These are phyloP conservation scores for Idaea dimidiata DNA, from an alignment of 2,888 invertebrate genomes.

Conservation along the genomic window DNA sequence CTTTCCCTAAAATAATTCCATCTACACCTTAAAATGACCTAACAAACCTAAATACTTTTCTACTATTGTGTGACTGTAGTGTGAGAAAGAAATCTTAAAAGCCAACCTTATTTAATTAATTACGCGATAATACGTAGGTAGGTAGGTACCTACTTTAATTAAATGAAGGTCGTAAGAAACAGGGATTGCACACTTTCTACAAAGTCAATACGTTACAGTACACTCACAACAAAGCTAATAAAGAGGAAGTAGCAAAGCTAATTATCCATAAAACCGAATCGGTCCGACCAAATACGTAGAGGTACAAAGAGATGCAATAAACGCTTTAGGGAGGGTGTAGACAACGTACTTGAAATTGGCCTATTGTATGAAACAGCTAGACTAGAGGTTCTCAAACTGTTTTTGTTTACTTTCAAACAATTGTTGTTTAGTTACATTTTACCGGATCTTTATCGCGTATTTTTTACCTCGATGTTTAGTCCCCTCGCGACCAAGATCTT, in stretches of 20 bases:
- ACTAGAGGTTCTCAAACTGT: neutral
- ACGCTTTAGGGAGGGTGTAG: neutral
- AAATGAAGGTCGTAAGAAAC: neutral
- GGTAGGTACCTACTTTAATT: neutral
- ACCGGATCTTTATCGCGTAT: no score
- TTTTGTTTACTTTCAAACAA: neutral
- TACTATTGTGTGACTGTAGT: no score
- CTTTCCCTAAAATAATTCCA: no score
- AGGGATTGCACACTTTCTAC: neutral
- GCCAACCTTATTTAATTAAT: no score
- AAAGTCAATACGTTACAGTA: neutral
- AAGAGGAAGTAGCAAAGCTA: neutral
- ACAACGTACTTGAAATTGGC: neutral
- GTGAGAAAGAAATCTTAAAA: no score
- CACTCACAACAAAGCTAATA: neutral
- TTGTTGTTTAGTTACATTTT: neutral
- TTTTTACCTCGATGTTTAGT: no score
- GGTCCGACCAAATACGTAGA: neutral
- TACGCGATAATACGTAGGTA: no score
- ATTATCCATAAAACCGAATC: slow-evolving; percentile 2
- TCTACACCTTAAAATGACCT: no score
- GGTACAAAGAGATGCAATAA: neutral
- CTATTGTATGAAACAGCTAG: neutral
- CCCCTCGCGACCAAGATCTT: no score
- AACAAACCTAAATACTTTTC: no score